A percentile compares a stretch with the other conserved stretches of the same genome.
Evolutionary conservation across 2,797 vertebrate genomes (phyloP).

Genomic region (Cuniculus paca): DNA sequence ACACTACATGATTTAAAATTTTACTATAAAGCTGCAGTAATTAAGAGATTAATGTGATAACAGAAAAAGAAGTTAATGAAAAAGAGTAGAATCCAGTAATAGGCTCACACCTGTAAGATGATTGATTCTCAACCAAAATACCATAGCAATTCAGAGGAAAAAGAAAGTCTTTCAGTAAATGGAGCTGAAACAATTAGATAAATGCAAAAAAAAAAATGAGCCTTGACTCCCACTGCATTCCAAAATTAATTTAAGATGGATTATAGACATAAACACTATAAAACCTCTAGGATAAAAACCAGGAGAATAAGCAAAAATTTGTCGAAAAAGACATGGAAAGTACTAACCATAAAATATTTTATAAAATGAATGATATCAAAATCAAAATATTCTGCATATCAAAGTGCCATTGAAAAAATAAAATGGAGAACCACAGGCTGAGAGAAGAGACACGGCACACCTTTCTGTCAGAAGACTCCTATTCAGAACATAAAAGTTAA

Average conservation of each 20-base stretch:
- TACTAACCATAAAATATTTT: background rate
- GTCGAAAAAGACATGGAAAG: background rate
- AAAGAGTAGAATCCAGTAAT: background rate
- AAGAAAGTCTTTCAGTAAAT: slow-evolving; percentile 16
- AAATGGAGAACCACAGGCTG: background rate
- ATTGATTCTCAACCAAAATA: background rate
- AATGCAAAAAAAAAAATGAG: background rate
- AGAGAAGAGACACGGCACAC: background rate
- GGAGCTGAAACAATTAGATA: background rate
- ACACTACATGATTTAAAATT: slow-evolving; percentile 24
- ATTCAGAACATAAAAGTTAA: background rate
- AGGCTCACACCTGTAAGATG: background rate
- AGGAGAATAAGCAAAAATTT: background rate
- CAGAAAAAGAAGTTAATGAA: background rate
- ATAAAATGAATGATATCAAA: background rate
- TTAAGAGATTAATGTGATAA: background rate
- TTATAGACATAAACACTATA: background rate
- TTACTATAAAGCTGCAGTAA: background rate
- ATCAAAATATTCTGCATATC: background rate
- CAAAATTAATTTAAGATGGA: background rate
- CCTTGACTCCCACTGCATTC: background rate
- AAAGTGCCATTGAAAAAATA: background rate
- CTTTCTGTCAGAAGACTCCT: background rate
- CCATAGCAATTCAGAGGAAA: background rate
- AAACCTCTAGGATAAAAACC: background rate